Evolutionary conservation across 2,113 vertebrate species (phyloP).

Genomic region (Corythornis vintsioides): DNA sequence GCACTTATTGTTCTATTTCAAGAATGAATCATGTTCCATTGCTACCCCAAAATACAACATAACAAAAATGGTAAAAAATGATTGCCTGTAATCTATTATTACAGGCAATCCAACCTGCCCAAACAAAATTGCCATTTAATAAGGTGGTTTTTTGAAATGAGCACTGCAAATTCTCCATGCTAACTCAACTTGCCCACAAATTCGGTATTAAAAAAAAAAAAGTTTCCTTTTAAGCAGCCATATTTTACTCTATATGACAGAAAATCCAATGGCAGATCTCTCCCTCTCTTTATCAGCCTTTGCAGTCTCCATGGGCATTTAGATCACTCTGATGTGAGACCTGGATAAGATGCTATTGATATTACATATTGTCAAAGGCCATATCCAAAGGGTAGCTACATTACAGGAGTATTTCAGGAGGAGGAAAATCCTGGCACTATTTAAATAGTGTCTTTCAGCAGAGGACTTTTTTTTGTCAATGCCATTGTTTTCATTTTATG

Average conservation of each 20-base stretch:
- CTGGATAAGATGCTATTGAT: neutral
- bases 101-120: constrained; percentile 25
- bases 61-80: neutral
- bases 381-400: neutral
- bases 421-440: neutral
- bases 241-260: neutral
- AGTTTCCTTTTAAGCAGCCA: neutral
- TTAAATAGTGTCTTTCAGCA: neutral
- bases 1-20: constrained; percentile 44
- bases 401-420: neutral
- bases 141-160: neutral
- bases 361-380: neutral
- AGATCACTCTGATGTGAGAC: neutral
- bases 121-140: constrained; percentile 49
- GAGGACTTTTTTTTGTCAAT: neutral
- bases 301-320: neutral
- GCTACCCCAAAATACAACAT: constrained; percentile 5
- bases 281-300: neutral
- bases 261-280: neutral
- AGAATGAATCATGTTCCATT: neutral
- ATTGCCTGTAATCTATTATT: constrained; percentile 33
- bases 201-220: neutral
- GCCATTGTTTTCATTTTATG: neutral
- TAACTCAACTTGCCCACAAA: neutral
- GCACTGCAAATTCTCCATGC: neutral